phyloP scores from a whole-genome alignment of 2,888 invertebrate species.

The Ypsolopha scabrella region DNA sequence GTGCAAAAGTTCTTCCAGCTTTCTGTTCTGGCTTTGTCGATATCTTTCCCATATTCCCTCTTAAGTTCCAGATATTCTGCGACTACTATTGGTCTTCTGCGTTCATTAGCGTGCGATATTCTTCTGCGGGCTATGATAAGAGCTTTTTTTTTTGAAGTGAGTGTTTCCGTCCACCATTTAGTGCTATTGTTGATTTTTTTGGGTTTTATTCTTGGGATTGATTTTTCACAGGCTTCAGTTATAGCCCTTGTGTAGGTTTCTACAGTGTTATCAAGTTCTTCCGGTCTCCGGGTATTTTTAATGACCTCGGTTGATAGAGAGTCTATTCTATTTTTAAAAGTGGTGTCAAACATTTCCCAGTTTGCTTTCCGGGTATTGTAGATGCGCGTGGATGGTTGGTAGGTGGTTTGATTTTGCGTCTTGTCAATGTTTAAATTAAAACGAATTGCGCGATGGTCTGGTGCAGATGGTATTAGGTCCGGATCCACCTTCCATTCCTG shows the following conservation, averaged over 20 bases:
- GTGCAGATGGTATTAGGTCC: conserved; percentile 5
- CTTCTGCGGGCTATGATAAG: neutral
- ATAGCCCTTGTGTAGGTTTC: no score
- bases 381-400: neutral
- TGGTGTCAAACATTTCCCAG: no score
- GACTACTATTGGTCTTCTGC: neutral
- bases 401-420: neutral
- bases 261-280: neutral
- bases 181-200: neutral
- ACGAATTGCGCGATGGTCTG: conserved; percentile 14
- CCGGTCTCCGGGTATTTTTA: neutral
- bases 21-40: neutral
- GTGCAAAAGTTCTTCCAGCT: neutral
- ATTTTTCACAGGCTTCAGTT: neutral
- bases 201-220: neutral
- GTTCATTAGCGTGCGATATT: neutral
- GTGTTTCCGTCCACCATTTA: neutral
- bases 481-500: conserved; percentile 4
- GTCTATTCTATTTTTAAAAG: neutral
- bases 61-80: neutral
- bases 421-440: conserved; percentile 10
- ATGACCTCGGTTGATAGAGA: neutral
- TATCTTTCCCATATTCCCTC: neutral
- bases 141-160: neutral
- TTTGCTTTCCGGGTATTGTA: neutral